These are phyloP conservation scores for Ibidorhyncha struthersii DNA, from an alignment of 2,113 vertebrate genomes.

Conservation along the genomic window DNA sequence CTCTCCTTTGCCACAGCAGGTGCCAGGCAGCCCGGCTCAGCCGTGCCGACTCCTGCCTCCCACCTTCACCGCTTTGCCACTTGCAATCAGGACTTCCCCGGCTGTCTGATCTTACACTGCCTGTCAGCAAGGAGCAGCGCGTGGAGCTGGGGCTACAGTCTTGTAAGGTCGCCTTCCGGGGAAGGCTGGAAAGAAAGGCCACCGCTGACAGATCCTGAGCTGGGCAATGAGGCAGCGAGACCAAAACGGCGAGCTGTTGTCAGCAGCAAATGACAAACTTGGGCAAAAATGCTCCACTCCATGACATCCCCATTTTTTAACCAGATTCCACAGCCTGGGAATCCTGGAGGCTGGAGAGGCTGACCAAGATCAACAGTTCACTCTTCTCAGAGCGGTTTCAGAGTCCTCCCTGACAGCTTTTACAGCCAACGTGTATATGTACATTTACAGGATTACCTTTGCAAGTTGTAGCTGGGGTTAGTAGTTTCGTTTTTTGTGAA, in stretches of 20 bases:
- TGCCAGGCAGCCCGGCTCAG: background rate
- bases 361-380: background rate
- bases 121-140: background rate
- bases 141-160: background rate
- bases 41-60: background rate
- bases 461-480: background rate
- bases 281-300: background rate
- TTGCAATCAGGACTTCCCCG: background rate
- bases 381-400: background rate
- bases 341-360: background rate
- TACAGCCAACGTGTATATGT: background rate
- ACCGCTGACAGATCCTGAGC: background rate
- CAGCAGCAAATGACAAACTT: background rate
- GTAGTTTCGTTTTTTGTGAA: background rate
- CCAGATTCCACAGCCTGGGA: background rate
- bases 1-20: background rate
- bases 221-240: background rate
- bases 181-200: background rate
- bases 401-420: background rate
- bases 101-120: background rate
- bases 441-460: background rate
- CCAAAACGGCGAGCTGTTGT: background rate
- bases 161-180: background rate
- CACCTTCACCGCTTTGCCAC: background rate
- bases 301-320: background rate